A percentile compares a stretch with the other conserved stretches of the same genome.
phyloP scores from a whole-genome alignment of 2,797 vertebrate species.

The Picus viridis region DNA sequence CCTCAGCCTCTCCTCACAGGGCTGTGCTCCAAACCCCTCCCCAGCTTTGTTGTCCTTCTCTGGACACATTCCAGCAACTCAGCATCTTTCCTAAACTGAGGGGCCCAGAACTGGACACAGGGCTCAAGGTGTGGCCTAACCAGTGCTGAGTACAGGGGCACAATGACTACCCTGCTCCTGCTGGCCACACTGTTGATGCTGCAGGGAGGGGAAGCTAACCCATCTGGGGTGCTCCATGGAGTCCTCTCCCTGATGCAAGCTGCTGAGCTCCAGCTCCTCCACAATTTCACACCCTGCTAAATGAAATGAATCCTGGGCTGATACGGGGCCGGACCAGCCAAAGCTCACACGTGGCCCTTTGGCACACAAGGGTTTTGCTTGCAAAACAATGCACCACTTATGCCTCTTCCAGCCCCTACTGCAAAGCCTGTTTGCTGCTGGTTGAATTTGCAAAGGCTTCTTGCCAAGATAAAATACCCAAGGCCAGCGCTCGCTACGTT shows the following conservation, averaged over 20 bases:
- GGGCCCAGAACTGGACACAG: too few species aligned
- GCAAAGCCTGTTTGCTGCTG: slow-evolving; percentile 48
- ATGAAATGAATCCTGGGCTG: not conserved
- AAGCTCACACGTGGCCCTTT: slow-evolving; percentile 63
- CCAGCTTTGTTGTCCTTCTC: too few species aligned
- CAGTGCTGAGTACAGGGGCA: too few species aligned
- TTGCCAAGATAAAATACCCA: slow-evolving; percentile 71
- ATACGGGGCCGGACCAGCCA: slow-evolving; percentile 18
- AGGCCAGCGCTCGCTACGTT: slow-evolving; percentile 54
- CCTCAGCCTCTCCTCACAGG: too few species aligned
- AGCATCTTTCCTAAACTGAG: too few species aligned
- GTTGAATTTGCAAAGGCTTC: slow-evolving; percentile 64
- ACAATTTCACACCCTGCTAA: slow-evolving; percentile 12
- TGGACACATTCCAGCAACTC: too few species aligned
- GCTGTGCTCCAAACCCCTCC: too few species aligned
- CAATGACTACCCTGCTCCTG: too few species aligned
- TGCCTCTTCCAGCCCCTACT: slow-evolving; percentile 41
- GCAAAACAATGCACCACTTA: slow-evolving; percentile 71
- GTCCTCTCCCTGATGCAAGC: rapidly evolving
- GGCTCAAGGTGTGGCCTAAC: too few species aligned
- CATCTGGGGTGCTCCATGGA: rapidly evolving
- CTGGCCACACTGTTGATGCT: too few species aligned
- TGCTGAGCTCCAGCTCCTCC: not conserved
- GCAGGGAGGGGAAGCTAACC: not conserved
- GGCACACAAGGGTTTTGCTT: slow-evolving; percentile 25